A percentile compares a stretch with the other conserved stretches of the same genome.
These are phyloP conservation scores for Drosophila dunni DNA, from an alignment of 1,140 invertebrate genomes.

Conservation along the genomic window DNA sequence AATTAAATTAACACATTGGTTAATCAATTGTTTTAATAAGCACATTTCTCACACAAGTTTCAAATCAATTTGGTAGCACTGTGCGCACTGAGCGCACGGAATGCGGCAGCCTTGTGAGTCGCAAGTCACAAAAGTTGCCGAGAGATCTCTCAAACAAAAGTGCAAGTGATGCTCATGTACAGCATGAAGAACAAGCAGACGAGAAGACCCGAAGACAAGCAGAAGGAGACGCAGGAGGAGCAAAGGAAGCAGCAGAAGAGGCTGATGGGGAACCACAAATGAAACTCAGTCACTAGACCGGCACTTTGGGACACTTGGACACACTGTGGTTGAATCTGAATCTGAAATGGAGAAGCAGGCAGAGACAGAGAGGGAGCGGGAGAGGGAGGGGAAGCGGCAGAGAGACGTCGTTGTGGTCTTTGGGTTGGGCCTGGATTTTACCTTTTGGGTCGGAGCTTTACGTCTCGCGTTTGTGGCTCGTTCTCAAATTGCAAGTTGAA, in stretches of 20 bases:
- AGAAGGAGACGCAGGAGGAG: neutral
- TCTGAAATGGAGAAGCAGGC: neutral
- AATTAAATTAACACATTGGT: no score
- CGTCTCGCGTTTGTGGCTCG: slow-evolving; percentile 30
- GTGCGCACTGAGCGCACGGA: slow-evolving; percentile 26
- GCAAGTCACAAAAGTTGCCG: slow-evolving; percentile 15
- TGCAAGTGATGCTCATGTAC: slow-evolving; percentile 82
- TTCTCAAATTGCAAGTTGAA: slow-evolving; percentile 53
- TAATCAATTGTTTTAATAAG: no score
- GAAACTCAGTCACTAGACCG: slow-evolving; percentile 57
- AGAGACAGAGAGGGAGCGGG: neutral
- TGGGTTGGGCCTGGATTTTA: neutral
- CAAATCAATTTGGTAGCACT: slow-evolving; percentile 13
- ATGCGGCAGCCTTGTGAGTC: slow-evolving; percentile 44
- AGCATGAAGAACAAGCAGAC: slow-evolving; percentile 31
- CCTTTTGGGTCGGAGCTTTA: slow-evolving; percentile 27
- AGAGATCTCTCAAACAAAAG: slow-evolving; percentile 65
- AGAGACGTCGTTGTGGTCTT: neutral
- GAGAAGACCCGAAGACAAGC: neutral
- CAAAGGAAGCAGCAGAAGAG: neutral
- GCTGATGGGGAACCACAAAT: slow-evolving; percentile 7
- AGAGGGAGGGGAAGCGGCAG: neutral
- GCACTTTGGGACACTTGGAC: slow-evolving; percentile 22
- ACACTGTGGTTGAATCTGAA: slow-evolving; percentile 7
- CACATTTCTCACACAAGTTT: no score